Conservation (phyloP, 2,888 invertebrate species). For the Branchipolynoe longqiensis region DNA sequence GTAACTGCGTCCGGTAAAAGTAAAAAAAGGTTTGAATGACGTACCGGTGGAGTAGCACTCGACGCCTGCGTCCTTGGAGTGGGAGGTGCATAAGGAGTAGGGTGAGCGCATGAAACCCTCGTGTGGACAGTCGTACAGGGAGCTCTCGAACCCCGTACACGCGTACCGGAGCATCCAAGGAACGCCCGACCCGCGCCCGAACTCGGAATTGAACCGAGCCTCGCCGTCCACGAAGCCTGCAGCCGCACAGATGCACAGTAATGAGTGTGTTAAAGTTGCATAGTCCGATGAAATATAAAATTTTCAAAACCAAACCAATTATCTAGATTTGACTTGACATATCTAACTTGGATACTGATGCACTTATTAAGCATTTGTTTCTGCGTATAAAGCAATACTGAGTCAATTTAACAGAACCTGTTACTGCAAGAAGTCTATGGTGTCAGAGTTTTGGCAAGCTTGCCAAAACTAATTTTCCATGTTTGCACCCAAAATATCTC, state of each 20-base stretch:
- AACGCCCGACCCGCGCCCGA: not conserved
- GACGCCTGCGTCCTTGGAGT: slow-evolving; percentile 50
- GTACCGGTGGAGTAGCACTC: slow-evolving; percentile 53
- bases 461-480: no score
- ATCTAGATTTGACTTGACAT: no score
- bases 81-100: slow-evolving; percentile 18
- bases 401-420: no score
- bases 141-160: slow-evolving; percentile 29
- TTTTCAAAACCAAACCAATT: no score
- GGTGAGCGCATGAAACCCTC: slow-evolving; percentile 17
- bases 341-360: no score
- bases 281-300: no score
- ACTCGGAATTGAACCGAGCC: slow-evolving; percentile 16
- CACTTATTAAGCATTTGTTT: no score
- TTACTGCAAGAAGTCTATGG: no score
- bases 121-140: slow-evolving; percentile 46
- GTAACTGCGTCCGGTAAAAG: not conserved
- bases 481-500: no score
- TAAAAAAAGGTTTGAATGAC: not conserved
- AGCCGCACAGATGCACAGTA: not conserved
- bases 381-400: no score
- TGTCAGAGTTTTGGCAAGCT: no score
- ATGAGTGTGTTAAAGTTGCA: not conserved
- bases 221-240: slow-evolving; percentile 23
- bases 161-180: slow-evolving; percentile 14